phyloP scores from a whole-genome alignment of 2,888 invertebrate species.

The Lasioglossum vierecki region DNA sequence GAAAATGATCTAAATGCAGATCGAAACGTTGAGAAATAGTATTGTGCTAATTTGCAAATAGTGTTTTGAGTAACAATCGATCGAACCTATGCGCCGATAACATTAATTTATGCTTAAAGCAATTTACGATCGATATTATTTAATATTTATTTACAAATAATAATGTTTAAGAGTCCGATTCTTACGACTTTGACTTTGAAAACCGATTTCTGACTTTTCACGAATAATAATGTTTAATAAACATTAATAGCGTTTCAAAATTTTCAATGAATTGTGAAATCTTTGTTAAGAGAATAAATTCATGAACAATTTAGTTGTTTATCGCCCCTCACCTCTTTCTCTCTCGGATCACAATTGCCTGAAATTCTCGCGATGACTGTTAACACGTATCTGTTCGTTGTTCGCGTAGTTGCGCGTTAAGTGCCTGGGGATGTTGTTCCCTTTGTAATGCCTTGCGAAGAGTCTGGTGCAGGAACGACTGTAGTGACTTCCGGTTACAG shows the following conservation, averaged over 20 bases:
- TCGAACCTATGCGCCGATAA: too few relatives aligned
- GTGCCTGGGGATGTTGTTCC: conserved; percentile 2
- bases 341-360: neutral
- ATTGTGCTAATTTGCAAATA: too few relatives aligned
- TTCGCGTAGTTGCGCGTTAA: conserved; percentile 9
- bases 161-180: too few relatives aligned
- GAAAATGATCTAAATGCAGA: too few relatives aligned
- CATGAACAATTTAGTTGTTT: conserved; percentile 1
- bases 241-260: neutral
- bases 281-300: conserved; percentile 13
- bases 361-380: conserved; percentile 26
- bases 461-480: neutral
- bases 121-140: too few relatives aligned
- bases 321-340: neutral
- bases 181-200: too few relatives aligned
- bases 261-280: neutral
- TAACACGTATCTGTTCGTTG: conserved; percentile 30
- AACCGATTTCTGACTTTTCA: too few relatives aligned
- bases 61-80: too few relatives aligned
- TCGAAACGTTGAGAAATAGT: too few relatives aligned
- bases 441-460: conserved; percentile 3
- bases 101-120: too few relatives aligned
- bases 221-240: too few relatives aligned
- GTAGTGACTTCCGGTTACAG: conserved; percentile 8
- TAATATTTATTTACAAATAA: too few relatives aligned